Conservation (phyloP, 2,888 invertebrate species). For the Amiota communis region DNA sequence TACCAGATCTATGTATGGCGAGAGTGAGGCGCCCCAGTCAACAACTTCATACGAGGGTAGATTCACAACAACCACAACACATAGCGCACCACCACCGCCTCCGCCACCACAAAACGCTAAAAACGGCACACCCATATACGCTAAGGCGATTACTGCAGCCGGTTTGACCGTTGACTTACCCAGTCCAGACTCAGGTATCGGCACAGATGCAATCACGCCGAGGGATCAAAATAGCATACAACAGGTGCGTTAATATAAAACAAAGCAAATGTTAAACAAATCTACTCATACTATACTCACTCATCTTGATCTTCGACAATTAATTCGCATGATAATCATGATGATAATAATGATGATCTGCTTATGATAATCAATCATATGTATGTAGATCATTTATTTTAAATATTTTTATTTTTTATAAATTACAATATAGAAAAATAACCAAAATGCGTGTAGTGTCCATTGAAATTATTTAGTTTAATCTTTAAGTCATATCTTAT, state of each 20-base stretch:
- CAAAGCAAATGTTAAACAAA: not conserved
- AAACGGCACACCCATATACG: slow-evolving; percentile 70
- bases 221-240: slow-evolving; percentile 91
- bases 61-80: slow-evolving; percentile 67
- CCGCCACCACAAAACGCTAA: slow-evolving; percentile 56
- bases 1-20: slow-evolving; percentile 70
- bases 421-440: not conserved
- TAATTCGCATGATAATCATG: no score
- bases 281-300: not conserved
- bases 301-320: not conserved
- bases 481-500: no score
- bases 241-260: slow-evolving; percentile 80
- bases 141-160: slow-evolving; percentile 78
- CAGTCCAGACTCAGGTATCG: slow-evolving; percentile 96
- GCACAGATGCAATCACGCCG: slow-evolving; percentile 93
- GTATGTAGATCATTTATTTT: not conserved
- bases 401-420: slow-evolving; percentile 15
- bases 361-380: no score
- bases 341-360: no score
- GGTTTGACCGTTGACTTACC: slow-evolving; percentile 94
- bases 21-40: slow-evolving; percentile 68
- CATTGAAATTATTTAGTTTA: slow-evolving; percentile 31
- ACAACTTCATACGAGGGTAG: slow-evolving; percentile 70
- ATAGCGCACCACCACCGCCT: slow-evolving; percentile 45
- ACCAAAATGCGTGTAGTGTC: slow-evolving; percentile 43